Conservation (phyloP, 1,140 invertebrate species). For the Bathynomus jamesi region DNA sequence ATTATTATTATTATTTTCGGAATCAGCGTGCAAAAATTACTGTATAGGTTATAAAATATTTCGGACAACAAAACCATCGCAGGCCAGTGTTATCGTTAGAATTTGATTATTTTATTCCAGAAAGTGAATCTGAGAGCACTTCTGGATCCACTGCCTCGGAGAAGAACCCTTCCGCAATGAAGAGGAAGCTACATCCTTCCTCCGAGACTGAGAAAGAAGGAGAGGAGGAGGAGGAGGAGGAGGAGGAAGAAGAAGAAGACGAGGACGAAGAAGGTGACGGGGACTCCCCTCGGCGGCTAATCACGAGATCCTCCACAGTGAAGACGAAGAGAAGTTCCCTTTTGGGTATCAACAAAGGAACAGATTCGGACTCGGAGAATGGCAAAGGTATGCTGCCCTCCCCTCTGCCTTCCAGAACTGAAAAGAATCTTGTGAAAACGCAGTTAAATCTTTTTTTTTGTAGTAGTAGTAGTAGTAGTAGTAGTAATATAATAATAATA, state of each 20-base stretch:
- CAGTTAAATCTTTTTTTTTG: too few species aligned
- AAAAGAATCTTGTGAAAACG: too few species aligned
- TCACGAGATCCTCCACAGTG: constrained; percentile 32
- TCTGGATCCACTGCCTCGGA: neutral
- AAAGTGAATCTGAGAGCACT: neutral
- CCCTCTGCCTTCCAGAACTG: too few species aligned
- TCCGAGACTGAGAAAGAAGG: constrained; percentile 34
- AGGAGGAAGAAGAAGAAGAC: constrained; percentile 27
- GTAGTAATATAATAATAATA: too few species aligned
- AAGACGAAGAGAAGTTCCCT: constrained; percentile 29
- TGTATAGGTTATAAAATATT: too few species aligned
- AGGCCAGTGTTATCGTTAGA: too few species aligned
- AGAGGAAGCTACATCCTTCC: neutral
- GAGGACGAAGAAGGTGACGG: constrained; percentile 30
- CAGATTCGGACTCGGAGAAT: constrained; percentile 36
- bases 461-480: too few species aligned
- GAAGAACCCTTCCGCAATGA: neutral
- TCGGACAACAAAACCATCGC: too few species aligned
- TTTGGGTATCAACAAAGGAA: constrained; percentile 31
- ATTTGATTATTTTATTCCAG: neutral
- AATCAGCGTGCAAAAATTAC: too few species aligned
- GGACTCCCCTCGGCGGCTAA: constrained; percentile 24
- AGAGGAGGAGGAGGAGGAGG: constrained; percentile 32
- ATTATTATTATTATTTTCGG: too few species aligned
- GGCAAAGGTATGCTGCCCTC: constrained; percentile 9